Base-by-base conservation (phyloP, 2,113 vertebrate species). In the Epinephelus moara region DNA sequence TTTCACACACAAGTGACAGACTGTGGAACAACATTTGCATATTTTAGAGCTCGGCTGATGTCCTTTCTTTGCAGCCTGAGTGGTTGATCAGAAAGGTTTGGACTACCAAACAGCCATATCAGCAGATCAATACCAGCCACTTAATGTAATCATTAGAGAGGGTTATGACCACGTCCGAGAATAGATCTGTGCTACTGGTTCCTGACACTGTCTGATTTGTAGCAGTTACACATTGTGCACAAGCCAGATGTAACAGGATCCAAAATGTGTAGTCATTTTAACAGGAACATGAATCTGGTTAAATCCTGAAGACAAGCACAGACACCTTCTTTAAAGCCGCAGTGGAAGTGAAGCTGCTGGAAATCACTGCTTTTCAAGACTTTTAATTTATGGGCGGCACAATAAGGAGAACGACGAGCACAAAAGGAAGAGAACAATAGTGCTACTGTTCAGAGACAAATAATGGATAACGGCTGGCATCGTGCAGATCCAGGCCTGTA, bases 401-500 rank as follows among this genome's bases (percentile, higher is more conserved):
- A 84, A 86, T 72, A 66, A 68, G 37, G n/a, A 80, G 50, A 85
- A 84, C 19, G 70, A 78, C 13, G 61, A 85, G 60, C 14, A 88
- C 82, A 89, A 89, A 89, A 42, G 37, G 25, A 69, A 67, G 47
- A 74, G 66, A 67, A 92, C 88, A 91, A 92, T 82, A 74, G 81
- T 59, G 27, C 67, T 52, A 75, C 75, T 94, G 85, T 92, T 84
- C 81, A 25, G 25, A 10, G 75, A 25, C 68, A 75, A 80, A 93
- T 88, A 91, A 92, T 90, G 80, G 84, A 86, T 73, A 82, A 75
- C 87, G 81, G 85, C 73, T 84, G 85, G 79, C 75, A 84, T 42
- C 27, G 1, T 53, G 62, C 15, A 59, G 72, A 52, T 74, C 53
- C 6, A 14, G 60, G 56, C 67, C n/a, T 37, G 10, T 21, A n/a